These are phyloP conservation scores for Philaethria dido DNA, from an alignment of 2,888 invertebrate genomes.

Conservation along the genomic window DNA sequence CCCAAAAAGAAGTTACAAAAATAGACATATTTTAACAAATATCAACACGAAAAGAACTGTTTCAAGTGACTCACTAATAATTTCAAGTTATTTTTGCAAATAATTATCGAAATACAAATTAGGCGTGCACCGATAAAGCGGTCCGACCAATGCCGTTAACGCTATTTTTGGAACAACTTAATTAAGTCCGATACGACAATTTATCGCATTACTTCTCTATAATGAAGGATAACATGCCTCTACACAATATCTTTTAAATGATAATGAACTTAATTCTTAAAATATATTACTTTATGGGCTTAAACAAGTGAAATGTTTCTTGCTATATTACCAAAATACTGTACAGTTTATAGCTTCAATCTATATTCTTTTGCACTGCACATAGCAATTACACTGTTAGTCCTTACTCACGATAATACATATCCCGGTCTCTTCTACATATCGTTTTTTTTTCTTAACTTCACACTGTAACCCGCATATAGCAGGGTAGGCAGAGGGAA, in stretches of 20 bases:
- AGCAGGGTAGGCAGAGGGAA: no score
- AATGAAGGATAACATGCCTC: slow-evolving; percentile 21
- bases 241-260: slow-evolving; percentile 16
- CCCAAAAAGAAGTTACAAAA: no score
- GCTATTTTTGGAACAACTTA: slow-evolving; percentile 35
- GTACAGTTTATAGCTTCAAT: no score
- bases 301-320: neutral
- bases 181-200: slow-evolving; percentile 33
- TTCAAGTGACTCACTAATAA: neutral
- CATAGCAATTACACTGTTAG: no score
- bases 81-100: neutral
- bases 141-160: slow-evolving; percentile 27
- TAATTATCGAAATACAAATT: slow-evolving; percentile 58
- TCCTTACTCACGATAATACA: no score
- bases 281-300: neutral
- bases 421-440: no score
- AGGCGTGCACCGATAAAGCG: slow-evolving; percentile 47
- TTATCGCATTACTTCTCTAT: slow-evolving; percentile 26
- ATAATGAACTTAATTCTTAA: slow-evolving; percentile 13
- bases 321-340: neutral
- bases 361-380: no score
- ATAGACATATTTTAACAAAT: neutral
- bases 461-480: no score
- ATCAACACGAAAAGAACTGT: neutral
- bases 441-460: no score